Percentiles rank a stretch among this genome's conserved stretches.
phyloP scores from a whole-genome alignment of 2,797 vertebrate species.

The Micrastur ruficollis region DNA sequence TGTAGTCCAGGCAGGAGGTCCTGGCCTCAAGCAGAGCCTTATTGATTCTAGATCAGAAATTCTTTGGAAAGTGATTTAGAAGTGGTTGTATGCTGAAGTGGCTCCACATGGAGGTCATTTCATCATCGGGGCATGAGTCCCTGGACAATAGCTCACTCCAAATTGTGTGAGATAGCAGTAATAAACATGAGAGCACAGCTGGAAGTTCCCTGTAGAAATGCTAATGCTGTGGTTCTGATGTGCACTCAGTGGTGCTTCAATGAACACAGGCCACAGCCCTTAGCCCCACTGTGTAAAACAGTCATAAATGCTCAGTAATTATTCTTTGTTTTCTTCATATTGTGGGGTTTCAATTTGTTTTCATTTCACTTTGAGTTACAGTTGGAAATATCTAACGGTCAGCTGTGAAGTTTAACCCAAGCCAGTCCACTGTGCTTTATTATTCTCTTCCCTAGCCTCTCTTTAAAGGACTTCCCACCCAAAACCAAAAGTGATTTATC shows the following conservation, averaged over 20 bases:
- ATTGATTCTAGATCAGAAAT: conserved; percentile 5
- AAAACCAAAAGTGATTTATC: neutral
- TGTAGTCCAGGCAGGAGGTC: neutral
- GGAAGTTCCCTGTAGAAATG: neutral
- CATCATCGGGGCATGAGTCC: neutral
- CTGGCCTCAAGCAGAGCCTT: neutral
- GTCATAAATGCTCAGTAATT: neutral
- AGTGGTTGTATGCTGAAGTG: neutral
- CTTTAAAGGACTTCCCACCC: neutral
- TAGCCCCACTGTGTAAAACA: neutral
- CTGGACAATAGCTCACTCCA: neutral
- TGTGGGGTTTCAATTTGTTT: neutral
- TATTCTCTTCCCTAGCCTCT: neutral
- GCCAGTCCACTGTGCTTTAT: neutral
- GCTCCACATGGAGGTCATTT: neutral
- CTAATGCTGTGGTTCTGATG: neutral
- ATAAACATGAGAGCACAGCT: conserved; percentile 2
- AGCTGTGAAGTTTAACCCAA: neutral
- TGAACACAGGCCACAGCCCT: neutral
- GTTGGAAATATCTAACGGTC: neutral
- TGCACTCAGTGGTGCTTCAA: neutral
- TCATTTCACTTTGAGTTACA: neutral
- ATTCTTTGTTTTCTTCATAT: neutral
- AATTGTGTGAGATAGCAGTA: neutral
- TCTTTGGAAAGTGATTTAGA: neutral